These are phyloP conservation scores for Galeopterus variegatus DNA, from an alignment of 2,113 vertebrate species.

Conservation along the genomic window DNA sequence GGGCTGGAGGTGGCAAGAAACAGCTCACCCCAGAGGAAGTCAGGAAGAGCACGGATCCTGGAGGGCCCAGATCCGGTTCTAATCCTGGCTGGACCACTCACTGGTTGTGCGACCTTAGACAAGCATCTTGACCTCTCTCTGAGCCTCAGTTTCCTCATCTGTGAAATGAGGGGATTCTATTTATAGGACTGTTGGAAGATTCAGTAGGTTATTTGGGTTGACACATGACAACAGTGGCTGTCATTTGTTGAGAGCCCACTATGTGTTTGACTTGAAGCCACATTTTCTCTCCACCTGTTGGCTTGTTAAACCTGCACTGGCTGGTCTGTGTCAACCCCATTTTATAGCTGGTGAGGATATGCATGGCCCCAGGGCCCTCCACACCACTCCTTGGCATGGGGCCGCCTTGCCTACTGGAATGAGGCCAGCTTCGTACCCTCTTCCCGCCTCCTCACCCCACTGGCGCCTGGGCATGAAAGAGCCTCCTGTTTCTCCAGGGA, in stretches of 20 bases:
- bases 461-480: slow-evolving; percentile 79
- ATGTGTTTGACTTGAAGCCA: neutral
- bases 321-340: neutral
- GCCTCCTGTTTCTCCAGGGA: slow-evolving; percentile 80
- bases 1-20: neutral
- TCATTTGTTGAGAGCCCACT: neutral
- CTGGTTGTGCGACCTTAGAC: neutral
- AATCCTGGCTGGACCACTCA: neutral
- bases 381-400: slow-evolving; percentile 14
- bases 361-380: neutral
- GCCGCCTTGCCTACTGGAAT: slow-evolving; percentile 47
- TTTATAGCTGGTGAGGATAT: neutral
- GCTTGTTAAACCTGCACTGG: neutral
- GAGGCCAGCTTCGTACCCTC: slow-evolving; percentile 62
- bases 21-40: neutral
- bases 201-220: neutral
- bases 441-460: slow-evolving; percentile 74
- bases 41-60: neutral
- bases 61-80: neutral
- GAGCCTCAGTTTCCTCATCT: neutral
- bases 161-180: neutral
- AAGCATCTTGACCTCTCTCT: slow-evolving; percentile 7
- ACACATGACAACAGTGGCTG: neutral
- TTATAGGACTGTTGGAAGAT: neutral
- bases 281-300: neutral